These are phyloP conservation scores for Hemibagrus wyckioides DNA, from an alignment of 2,113 vertebrate species.

Conservation along the genomic window DNA sequence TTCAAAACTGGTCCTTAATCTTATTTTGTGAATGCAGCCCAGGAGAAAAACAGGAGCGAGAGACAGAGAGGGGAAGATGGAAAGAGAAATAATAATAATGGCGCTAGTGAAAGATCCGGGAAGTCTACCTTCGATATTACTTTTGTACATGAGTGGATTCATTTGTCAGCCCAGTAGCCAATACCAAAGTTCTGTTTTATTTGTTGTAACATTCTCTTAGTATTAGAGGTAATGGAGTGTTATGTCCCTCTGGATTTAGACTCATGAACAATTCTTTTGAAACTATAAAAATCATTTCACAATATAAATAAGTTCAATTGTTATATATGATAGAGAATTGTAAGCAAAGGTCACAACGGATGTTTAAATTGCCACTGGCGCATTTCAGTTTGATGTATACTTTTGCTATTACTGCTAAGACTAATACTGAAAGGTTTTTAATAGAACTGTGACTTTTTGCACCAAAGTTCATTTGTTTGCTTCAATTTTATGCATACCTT, in stretches of 20 bases:
- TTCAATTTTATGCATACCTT: not conserved
- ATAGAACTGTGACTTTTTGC: not conserved
- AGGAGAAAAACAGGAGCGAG: conserved; percentile 10
- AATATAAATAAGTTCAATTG: not conserved
- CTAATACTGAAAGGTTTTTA: too few species aligned
- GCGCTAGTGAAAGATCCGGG: conserved; percentile 8
- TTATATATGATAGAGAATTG: not conserved
- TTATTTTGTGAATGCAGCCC: conserved; percentile 45
- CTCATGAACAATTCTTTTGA: not conserved
- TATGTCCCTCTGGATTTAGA: not conserved
- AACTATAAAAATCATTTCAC: not conserved
- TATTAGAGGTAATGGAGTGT: conserved; percentile 22
- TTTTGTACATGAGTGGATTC: conserved; percentile 21
- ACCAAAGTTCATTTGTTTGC: not conserved
- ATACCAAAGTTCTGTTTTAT: not conserved
- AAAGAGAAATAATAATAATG: conserved; percentile 24
- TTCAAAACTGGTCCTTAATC: conserved; percentile 60
- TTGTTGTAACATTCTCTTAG: conserved; percentile 5
- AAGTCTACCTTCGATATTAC: conserved; percentile 14
- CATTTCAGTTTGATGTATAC: not conserved
- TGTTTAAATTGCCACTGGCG: not conserved
- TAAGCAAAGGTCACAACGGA: not conserved
- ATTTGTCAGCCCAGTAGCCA: not conserved
- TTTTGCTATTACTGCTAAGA: not conserved
- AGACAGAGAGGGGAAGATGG: not conserved